phyloP scores from a whole-genome alignment of 2,797 vertebrate species.

The Dromococcyx pavoninus region DNA sequence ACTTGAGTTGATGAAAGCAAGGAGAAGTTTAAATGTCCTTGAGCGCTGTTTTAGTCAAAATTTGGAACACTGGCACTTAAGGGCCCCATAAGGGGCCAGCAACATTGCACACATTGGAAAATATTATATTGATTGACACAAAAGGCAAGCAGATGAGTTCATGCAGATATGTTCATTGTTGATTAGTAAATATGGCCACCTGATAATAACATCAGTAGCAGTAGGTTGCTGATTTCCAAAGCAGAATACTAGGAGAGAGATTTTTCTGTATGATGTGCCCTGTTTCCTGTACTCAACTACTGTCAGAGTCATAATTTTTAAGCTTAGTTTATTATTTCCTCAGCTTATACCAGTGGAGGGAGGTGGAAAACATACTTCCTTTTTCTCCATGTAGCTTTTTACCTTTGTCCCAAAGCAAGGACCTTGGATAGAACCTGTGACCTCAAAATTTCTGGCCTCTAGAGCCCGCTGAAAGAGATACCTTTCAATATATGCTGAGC shows the following conservation, averaged over 20 bases:
- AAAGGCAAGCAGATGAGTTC: not conserved
- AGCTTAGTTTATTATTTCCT: not conserved
- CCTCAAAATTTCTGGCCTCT: not conserved
- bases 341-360: fast-evolving
- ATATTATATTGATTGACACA: not conserved
- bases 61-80: not conserved
- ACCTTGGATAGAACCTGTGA: not conserved
- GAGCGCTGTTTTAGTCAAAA: not conserved
- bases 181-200: not conserved
- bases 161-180: not conserved
- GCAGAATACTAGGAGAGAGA: not conserved
- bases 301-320: not conserved
- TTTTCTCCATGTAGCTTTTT: not conserved
- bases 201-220: not conserved
- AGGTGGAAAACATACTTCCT: not conserved
- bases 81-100: not conserved
- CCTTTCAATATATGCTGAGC: not conserved
- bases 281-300: not conserved
- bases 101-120: not conserved
- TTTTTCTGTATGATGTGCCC: not conserved
- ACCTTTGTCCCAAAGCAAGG: not conserved
- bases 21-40: not conserved
- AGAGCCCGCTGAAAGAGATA: not conserved
- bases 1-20: not conserved
- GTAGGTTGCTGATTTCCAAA: not conserved